Evolutionary conservation across 2,797 vertebrate genomes (phyloP), one percentile per base, ranked within the genome.

Genomic region (Myoxocephalus aenaeus): DNA sequence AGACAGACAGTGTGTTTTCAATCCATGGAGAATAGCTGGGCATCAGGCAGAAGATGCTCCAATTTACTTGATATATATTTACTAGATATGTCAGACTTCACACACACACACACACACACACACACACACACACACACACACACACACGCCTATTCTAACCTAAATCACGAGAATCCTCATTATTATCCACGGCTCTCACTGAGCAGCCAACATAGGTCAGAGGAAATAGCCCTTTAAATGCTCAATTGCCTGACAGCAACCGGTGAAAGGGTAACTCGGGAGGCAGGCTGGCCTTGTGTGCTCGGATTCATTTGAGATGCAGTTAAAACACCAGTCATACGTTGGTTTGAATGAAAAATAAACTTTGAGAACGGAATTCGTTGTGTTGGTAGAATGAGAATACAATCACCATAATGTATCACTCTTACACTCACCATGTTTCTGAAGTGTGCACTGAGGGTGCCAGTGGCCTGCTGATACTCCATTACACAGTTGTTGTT

Each of bases 401-500:
- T 46, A 46, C 14, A 17, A 46, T 46, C 42, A 56, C 14, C 27
- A 46, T 11, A 7, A 44, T 58, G 10, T 13, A 17, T 58, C 1
- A 22, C 10, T 61, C 54, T 67, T 69, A 18, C 1, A 22, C 10
- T 54, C 50, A 99, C 97, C 98, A 95, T 94, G 88, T 94, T 96
- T 76, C 95, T 94, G 85, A 96, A 96, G 86, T 99, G 97, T 12
- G 97, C 97, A 0, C 96, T 97, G 75, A 89, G 85, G 7, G 88
- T 92, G 11, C 93, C 86, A 3, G 90, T 92, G 67, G 93, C 86
- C 77, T 99, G 97, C 68, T 96, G 95, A 73, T 93, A 97, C 79
- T 98, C 97, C 97, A 98, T 98, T n/a, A 98, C 98, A 0, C 97
- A 98, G 91, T 96, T 98, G 87, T 98, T 99, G 87, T 99, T 98